Percentiles rank a stretch among this genome's conserved stretches.
Evolutionary conservation across 2,888 invertebrate genomes (phyloP).

Genomic region (Drosophila algonquin): DNA sequence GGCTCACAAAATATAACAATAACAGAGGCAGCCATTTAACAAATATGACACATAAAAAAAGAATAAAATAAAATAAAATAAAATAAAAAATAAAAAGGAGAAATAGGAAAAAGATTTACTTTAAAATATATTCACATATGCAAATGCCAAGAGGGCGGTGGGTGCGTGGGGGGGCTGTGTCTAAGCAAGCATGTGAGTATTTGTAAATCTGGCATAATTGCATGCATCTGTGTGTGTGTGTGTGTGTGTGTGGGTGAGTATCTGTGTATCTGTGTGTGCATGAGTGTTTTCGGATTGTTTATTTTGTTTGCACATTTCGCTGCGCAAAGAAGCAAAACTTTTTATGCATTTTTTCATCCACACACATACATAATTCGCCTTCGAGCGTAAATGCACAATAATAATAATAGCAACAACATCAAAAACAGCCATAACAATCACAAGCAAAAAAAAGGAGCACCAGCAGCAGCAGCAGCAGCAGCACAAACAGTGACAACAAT

Average conservation of each 20-base stretch:
- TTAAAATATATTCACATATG: constrained; percentile 47
- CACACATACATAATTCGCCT: constrained; percentile 61
- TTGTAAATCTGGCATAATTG: constrained; percentile 58
- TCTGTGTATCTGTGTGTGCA: constrained; percentile 21
- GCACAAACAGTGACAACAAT: constrained; percentile 67
- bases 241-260: constrained; percentile 7
- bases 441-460: constrained; percentile 2
- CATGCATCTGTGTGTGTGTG: constrained; percentile 19
- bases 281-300: constrained; percentile 49
- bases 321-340: constrained; percentile 61
- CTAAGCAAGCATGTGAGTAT: constrained; percentile 48
- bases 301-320: constrained; percentile 65
- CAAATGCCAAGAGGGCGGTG: constrained; percentile 30
- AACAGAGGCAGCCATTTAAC: constrained; percentile 43
- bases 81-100: constrained; percentile 11
- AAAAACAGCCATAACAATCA: constrained; percentile 40
- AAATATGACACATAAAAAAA: constrained; percentile 28
- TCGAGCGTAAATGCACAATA: constrained; percentile 76
- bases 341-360: constrained; percentile 61
- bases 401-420: constrained; percentile 48
- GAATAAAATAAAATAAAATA: constrained; percentile 15
- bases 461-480: constrained; percentile 9
- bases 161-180: constrained; percentile 9
- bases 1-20: constrained; percentile 46
- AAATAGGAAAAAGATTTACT: constrained; percentile 28